Base-by-base conservation (phyloP, 2,113 vertebrate genomes). In the Chaetops frenatus region DNA sequence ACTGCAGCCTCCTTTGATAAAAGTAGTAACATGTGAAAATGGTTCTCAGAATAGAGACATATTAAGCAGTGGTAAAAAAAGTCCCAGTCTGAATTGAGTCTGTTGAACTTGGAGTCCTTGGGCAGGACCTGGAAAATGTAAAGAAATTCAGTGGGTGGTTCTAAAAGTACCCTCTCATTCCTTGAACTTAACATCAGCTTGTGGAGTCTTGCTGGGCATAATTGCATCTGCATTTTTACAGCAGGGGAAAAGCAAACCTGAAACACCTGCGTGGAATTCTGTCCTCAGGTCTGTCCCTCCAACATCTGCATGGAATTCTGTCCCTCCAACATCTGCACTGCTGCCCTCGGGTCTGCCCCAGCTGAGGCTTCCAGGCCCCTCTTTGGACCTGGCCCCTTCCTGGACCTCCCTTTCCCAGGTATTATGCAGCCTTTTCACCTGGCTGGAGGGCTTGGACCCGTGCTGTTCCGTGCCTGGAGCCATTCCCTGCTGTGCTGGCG, bases 151-250 rank as follows among this genome's bases (percentile, higher is more conserved):
- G 72, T 67, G 88, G 85, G 90, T 88, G 87, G 70, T 69, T 91
- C 92, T 92, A 53, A 84, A 96, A 95, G 65, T 93, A 93, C 88
- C 25, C 64, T 95, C 90, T 97, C 92, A 67, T 95, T 95, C 86
- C 89, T 78, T 92, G 27, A 86, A 90, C 54, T 85, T 90, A 69
- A 12, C 85, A 83, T 73, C 87, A 88, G 94, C 95, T 64, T 92
- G 90, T 79, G 86, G 92, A 88, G 93, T 83, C 94, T 96, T 91
- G 85, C 90, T 78, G 94, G 86, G 70, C 90, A 85, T 94, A 78
- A 92, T 58, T 77, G 80, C 71, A 62, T 84, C 70, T 97, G 91
- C 93, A 67, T 97, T 94, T 96, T 90, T 94, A 85, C 67, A 93
- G 94, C 79, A 69, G 50, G 90, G 82, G 86, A 89, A 77, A 88